phyloP scores from a whole-genome alignment of 2,888 invertebrate genomes.

The Aromia moschata region DNA sequence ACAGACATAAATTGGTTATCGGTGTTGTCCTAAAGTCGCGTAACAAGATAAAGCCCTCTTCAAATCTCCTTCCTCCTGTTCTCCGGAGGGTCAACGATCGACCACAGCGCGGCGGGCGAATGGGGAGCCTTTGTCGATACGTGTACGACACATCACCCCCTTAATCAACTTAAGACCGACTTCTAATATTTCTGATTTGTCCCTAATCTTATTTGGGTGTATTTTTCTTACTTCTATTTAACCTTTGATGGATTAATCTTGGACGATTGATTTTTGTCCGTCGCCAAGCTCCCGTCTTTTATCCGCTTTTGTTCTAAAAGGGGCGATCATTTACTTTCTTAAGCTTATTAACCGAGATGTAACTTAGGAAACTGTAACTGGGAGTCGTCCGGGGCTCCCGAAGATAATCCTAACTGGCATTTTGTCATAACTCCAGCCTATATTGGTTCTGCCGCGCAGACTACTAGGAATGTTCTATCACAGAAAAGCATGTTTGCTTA shows the following conservation, averaged over 20 bases:
- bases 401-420: too few species aligned
- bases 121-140: conserved; percentile 12
- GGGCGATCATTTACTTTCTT: background rate
- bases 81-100: conserved; percentile 23
- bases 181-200: conserved; percentile 45
- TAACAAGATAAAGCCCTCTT: conserved; percentile 28
- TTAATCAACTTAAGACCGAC: conserved; percentile 39
- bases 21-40: conserved; percentile 29
- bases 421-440: too few species aligned
- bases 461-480: too few species aligned
- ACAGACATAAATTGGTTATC: conserved; percentile 27
- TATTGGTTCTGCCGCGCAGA: too few species aligned
- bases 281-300: background rate
- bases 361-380: background rate
- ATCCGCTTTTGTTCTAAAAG: background rate
- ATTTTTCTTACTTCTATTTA: conserved; percentile 35
- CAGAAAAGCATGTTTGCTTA: too few species aligned
- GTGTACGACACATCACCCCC: conserved; percentile 26
- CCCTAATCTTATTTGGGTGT: conserved; percentile 40
- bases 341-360: background rate
- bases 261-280: conserved; percentile 14
- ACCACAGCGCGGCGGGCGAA: conserved; percentile 6
- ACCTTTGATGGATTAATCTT: conserved; percentile 36
- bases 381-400: background rate
- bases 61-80: conserved; percentile 16